Conservation (phyloP, 35 echinoderm and acorn worm species). For the Holothuria glaberrima region DNA sequence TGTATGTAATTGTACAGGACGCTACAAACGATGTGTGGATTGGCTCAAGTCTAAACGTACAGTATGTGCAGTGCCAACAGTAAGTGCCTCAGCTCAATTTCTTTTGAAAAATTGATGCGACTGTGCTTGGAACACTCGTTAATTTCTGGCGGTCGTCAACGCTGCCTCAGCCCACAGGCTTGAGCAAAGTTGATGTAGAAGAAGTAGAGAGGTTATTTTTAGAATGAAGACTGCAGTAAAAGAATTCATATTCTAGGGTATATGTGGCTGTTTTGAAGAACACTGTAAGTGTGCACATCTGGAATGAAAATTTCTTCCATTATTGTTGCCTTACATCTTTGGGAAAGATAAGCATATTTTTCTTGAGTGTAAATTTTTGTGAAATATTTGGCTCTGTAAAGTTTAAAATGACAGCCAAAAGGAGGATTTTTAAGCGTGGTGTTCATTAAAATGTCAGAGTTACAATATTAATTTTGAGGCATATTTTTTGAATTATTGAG, state of each 20-base stretch:
- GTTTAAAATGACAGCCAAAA: too few species aligned
- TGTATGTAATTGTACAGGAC: too few species aligned
- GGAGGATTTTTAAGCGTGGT: too few species aligned
- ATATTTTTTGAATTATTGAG: too few species aligned
- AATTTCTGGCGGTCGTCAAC: conserved; percentile 19
- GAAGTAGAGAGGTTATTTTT: conserved; percentile 14
- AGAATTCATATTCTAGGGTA: conserved; percentile 2
- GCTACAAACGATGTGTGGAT: too few species aligned
- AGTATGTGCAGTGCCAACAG: neutral
- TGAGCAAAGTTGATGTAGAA: neutral
- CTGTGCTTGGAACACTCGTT: conserved; percentile 11
- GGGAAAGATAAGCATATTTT: too few species aligned
- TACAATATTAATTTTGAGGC: too few species aligned
- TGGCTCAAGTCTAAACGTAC: too few species aligned
- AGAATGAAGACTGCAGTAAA: conserved; percentile 1
- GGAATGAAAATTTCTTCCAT: neutral
- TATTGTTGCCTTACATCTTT: too few species aligned
- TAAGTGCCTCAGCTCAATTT: conserved; percentile 3
- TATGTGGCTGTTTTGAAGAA: conserved; percentile 20
- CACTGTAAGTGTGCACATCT: neutral
- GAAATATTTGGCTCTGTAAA: too few species aligned
- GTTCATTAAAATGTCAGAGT: too few species aligned
- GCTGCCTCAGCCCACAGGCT: conserved; percentile 34
- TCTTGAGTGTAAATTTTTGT: too few species aligned
- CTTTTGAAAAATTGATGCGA: conserved; percentile 39